A percentile compares a stretch with the other conserved stretches of the same genome.
Conservation (phyloP, 1,140 invertebrate species). For the Leptestheria dahalacensis region DNA sequence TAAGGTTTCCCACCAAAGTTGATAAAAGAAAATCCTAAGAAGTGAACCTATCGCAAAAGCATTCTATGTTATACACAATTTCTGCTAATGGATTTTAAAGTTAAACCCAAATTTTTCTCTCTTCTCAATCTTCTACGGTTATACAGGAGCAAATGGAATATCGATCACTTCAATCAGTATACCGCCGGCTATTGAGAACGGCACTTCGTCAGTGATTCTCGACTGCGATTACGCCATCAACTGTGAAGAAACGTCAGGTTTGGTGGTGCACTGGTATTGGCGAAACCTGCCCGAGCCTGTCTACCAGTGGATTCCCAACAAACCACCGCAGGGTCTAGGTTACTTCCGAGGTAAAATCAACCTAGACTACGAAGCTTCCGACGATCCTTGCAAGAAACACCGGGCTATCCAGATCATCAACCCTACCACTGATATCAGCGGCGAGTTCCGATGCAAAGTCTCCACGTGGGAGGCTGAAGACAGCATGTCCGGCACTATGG, state of each 20-base stretch:
- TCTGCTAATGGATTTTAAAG: too few relatives aligned
- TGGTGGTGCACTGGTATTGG: conserved; percentile 67
- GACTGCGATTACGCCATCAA: conserved; percentile 55
- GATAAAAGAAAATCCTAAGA: too few relatives aligned
- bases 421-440: conserved; percentile 49
- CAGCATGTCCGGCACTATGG: conserved; percentile 46
- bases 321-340: conserved; percentile 41
- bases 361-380: conserved; percentile 46
- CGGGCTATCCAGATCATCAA: conserved; percentile 55
- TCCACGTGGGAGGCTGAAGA: conserved; percentile 56
- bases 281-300: conserved; percentile 44
- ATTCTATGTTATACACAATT: too few relatives aligned
- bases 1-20: too few relatives aligned
- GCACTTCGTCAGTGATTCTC: conserved; percentile 46
- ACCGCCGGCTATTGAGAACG: conserved; percentile 45
- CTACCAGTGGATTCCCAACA: conserved; percentile 60
- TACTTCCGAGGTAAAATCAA: conserved; percentile 49
- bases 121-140: too few relatives aligned
- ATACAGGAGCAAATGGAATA: conserved; percentile 22
- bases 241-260: conserved; percentile 35
- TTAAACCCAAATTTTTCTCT: too few relatives aligned
- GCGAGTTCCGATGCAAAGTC: conserved; percentile 59
- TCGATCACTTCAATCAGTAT: conserved; percentile 49
- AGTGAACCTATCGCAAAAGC: too few relatives aligned
- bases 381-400: conserved; percentile 43